These are phyloP conservation scores for Cataglyphis cursor DNA, from an alignment of 2,888 invertebrate genomes.

Conservation along the genomic window DNA sequence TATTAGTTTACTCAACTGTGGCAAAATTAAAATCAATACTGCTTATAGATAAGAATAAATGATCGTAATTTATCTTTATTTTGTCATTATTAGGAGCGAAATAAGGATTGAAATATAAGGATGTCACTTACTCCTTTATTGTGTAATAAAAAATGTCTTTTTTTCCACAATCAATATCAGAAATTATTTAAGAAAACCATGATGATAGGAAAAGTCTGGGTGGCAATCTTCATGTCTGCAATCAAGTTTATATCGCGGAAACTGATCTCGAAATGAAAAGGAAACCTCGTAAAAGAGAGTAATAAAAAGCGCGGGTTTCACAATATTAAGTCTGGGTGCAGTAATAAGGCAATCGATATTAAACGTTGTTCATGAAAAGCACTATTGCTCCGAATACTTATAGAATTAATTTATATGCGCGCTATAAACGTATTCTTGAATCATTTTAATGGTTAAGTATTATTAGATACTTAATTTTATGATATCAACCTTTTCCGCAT, in stretches of 20 bases:
- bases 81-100: neutral
- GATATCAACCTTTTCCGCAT: neutral
- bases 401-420: neutral
- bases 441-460: constrained; percentile 14
- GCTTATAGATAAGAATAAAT: neutral
- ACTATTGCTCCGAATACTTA: neutral
- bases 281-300: constrained; percentile 50
- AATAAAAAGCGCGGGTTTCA: constrained; percentile 58
- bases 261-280: constrained; percentile 44
- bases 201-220: constrained; percentile 36
- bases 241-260: constrained; percentile 63
- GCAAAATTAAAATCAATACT: neutral
- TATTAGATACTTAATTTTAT: constrained; percentile 18
- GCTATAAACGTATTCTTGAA: neutral
- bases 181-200: neutral
- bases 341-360: constrained; percentile 46
- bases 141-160: neutral
- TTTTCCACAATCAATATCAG: neutral
- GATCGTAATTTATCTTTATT: neutral
- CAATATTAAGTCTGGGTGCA: neutral
- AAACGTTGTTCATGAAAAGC: neutral
- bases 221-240: constrained; percentile 65
- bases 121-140: neutral
- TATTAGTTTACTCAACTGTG: constrained; percentile 8
- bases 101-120: neutral